Percentiles rank a stretch among this genome's conserved stretches.
These are phyloP conservation scores for Melieria crassipennis DNA, from an alignment of 2,888 invertebrate species.

Conservation along the genomic window DNA sequence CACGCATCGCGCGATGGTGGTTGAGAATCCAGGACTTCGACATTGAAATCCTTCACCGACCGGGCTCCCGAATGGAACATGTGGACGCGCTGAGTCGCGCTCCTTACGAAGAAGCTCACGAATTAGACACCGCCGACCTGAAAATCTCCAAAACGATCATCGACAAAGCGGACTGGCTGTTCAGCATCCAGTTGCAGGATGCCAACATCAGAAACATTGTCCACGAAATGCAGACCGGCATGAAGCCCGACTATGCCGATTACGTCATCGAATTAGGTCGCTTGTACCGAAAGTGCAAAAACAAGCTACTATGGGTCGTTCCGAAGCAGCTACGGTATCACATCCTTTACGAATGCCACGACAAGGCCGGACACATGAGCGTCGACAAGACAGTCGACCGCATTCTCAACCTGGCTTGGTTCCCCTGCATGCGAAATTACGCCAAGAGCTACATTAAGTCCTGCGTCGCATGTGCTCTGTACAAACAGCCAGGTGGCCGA, in stretches of 20 bases:
- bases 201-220: background rate
- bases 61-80: slow-evolving; percentile 1
- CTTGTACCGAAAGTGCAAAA: slow-evolving; percentile 1
- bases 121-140: background rate
- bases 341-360: background rate
- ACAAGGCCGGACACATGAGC: slow-evolving; percentile 35
- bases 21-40: background rate
- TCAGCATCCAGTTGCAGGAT: slow-evolving; percentile 5
- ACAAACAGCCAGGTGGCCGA: slow-evolving; percentile 44
- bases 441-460: slow-evolving; percentile 1
- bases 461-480: slow-evolving; percentile 52
- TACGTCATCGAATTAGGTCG: background rate
- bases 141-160: background rate
- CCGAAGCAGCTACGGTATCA: slow-evolving; percentile 20
- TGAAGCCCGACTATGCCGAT: background rate
- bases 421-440: slow-evolving; percentile 9
- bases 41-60: background rate
- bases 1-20: slow-evolving; percentile 6
- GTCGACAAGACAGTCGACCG: background rate
- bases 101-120: slow-evolving; percentile 1
- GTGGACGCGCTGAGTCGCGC: slow-evolving; percentile 9
- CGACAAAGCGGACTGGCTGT: background rate
- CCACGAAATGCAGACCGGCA: background rate
- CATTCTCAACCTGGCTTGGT: background rate
- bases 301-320: slow-evolving; percentile 23